Base-by-base conservation (phyloP, 2,888 invertebrate species). In the Empis stercorea region DNA sequence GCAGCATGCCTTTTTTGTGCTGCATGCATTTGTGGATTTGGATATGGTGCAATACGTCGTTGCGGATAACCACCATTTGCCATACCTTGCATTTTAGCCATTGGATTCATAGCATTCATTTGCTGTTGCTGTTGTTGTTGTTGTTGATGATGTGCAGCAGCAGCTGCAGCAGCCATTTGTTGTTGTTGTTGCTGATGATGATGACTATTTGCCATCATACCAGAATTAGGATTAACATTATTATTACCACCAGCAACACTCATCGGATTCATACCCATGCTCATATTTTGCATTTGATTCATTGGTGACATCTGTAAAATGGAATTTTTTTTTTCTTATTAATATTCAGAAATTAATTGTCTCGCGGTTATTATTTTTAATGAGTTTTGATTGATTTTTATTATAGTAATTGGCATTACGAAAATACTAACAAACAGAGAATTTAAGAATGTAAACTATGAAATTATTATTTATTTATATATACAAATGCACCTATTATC, bases 21-120 rank as follows among this genome's bases (percentile, higher is more conserved):
- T 80, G 87, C 84, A 65, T 89, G 84, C 82, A 87, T 85, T 49
- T 83, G 81, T 13, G 88, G 86, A 50, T 80, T 81, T 17, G 91
- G 89, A 68, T 92, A 92, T 2, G 92, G 91, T 43, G 86, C 77
- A 71, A 87, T 78, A 61, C 91, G 76, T 61, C 89, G 75, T 27
- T 40, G 40, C 59, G 86, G 85, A 54, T 71, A 71, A 30, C 76
- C 77, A 10, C 66, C 67, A 48, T 67, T 69, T 49, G 70, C 68
- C 69, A 69, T 69, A 52, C 72, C 72, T 57, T 74, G 75, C 73
- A 76, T 75, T 56, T 69, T 69, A 48, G 75, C 75, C 76, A 78
- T 76, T 20, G 73, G 72, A 58, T 73, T 79, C 80, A 86, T 84
- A 63, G 79, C 79, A 45, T 73, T 76, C 62, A 79, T 77, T 55